These are phyloP conservation scores for Dione vanillae DNA, from an alignment of 2,888 invertebrate genomes.

Conservation along the genomic window DNA sequence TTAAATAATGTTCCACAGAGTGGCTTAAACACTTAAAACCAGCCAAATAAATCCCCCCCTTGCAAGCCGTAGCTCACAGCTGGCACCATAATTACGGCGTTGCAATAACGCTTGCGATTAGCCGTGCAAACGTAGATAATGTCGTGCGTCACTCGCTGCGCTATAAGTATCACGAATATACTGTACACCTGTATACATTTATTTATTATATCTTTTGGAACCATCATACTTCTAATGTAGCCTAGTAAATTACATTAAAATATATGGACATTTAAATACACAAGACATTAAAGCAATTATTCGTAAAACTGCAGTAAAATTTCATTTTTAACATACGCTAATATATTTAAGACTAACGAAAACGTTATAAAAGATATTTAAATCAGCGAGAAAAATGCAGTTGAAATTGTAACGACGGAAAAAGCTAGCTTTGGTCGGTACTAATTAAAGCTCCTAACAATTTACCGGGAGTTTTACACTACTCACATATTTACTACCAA, in stretches of 20 bases:
- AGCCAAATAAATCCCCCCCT: slow-evolving; percentile 14
- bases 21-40: background rate
- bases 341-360: too few relatives aligned
- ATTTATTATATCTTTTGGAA: slow-evolving; percentile 7
- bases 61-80: slow-evolving; percentile 17
- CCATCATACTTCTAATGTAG: background rate
- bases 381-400: background rate
- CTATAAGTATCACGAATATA: slow-evolving; percentile 14
- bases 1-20: background rate
- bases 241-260: background rate
- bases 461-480: background rate
- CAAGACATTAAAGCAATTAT: background rate
- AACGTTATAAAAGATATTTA: too few relatives aligned
- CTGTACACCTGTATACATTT: background rate
- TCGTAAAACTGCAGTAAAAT: background rate
- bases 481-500: slow-evolving; percentile 10
- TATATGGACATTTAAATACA: background rate
- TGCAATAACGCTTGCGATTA: slow-evolving; percentile 28
- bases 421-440: background rate
- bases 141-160: slow-evolving; percentile 26
- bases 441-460: slow-evolving; percentile 1
- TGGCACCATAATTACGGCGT: slow-evolving; percentile 27
- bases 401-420: background rate
- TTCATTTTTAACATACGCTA: too few relatives aligned
- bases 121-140: slow-evolving; percentile 31